Evolutionary conservation across 2,797 vertebrate genomes (phyloP), one percentile per base, ranked within the genome.

Genomic region (Pangasius mekongensis): DNA sequence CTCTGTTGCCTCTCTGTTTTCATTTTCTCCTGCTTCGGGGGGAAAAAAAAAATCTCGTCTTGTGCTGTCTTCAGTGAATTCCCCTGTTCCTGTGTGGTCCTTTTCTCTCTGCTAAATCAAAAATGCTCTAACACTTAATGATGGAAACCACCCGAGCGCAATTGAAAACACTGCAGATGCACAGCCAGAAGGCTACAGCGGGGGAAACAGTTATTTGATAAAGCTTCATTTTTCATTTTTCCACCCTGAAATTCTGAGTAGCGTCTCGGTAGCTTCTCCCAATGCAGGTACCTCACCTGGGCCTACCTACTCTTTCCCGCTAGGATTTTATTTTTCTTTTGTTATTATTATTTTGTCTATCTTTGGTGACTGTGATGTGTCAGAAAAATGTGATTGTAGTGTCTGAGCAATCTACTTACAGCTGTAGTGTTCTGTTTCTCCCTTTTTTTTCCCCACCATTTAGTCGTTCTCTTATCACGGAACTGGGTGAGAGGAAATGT

Each of bases 291-390:
- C 85, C n/a, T 81, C 81, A 49, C 14, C 66, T 36, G 58, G 56
- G 47, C 78, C 83, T 27, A 74, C 64, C 58, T 58, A 22, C 18
- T 80, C 16, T 24, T 58, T 83, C 27, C 14, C 7, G 1, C 3
- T 10, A 8, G 33, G 20, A 33, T 62, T 18, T 22, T 67, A 3
- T 36, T 36, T 67, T 39, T 76, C 11, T 33, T 86, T 80, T 14
- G 0, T 82, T 81, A 9, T 52, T 49, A 52, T 84, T 69, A 10
- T 64, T 54, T 87, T 47, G 74, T 89, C 69, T 85, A 22, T 66
- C 60, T 78, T 87, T 58, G 11, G 84, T 90, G 83, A 87, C 88
- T 89, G 90, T 91, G 86, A 86, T 24, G 86, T 90, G 64, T 85
- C 86, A 3, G 3, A 62, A 80, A 88, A 27, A 66, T 81, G 91